Conservation (phyloP, 2,113 vertebrate genomes). For the Carassius auratus region DNA sequence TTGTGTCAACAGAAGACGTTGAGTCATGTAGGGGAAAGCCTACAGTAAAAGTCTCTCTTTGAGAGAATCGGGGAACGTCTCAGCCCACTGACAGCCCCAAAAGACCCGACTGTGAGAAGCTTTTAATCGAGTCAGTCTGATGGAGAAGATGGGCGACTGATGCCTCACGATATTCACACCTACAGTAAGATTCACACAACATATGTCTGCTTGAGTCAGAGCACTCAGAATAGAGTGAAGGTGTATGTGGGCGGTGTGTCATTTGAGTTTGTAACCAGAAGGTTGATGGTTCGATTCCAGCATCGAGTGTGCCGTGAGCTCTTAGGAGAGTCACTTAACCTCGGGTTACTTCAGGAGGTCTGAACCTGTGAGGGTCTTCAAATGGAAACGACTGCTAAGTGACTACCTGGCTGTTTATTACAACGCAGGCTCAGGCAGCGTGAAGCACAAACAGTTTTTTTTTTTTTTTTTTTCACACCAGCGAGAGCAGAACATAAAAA, state of each 20-base stretch:
- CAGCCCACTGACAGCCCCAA: slow-evolving; percentile 26
- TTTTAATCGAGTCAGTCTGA: slow-evolving; percentile 30
- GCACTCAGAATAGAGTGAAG: not conserved
- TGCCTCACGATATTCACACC: not conserved
- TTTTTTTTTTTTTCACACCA: not conserved
- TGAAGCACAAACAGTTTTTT: not conserved
- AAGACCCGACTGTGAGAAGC: slow-evolving; percentile 22
- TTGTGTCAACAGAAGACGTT: slow-evolving; percentile 52
- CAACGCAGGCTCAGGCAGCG: not conserved
- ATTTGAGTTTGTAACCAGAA: not conserved
- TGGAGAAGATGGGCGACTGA: not conserved
- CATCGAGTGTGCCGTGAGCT: not conserved
- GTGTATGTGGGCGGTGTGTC: not conserved
- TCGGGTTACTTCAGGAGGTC: not conserved
- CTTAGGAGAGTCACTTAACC: not conserved
- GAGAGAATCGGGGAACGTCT: not conserved
- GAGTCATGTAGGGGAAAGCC: slow-evolving; percentile 49
- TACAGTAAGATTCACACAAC: slow-evolving; percentile 15
- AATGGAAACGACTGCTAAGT: not conserved
- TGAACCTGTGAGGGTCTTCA: not conserved
- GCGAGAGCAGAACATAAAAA: not conserved
- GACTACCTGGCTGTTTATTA: not conserved
- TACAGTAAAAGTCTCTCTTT: slow-evolving; percentile 42
- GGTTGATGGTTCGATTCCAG: slow-evolving; percentile 35
- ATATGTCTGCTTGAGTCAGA: slow-evolving; percentile 18